Conservation (phyloP, 2,113 vertebrate genomes). For the Hippocampus barbouri region DNA sequence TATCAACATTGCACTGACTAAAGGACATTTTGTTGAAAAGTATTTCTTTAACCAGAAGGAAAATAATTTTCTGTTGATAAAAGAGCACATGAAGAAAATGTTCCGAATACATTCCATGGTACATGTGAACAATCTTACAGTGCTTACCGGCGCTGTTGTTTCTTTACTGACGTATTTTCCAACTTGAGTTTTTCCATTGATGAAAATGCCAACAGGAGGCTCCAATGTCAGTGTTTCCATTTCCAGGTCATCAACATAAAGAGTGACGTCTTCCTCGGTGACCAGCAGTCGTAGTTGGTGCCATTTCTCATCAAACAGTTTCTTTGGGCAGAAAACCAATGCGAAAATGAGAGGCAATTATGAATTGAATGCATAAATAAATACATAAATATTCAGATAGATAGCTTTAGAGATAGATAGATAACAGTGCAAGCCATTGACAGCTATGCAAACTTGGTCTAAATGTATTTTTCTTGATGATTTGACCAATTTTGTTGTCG, state of each 20-base stretch:
- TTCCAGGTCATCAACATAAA: constrained; percentile 88
- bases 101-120: background rate
- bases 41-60: background rate
- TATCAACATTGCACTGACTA: constrained; percentile 12
- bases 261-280: constrained; percentile 85
- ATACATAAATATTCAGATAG: no score
- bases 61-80: background rate
- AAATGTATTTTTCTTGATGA: background rate
- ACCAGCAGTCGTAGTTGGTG: constrained; percentile 92
- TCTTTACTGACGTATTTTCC: constrained; percentile 93
- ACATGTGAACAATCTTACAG: constrained; percentile 12
- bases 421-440: background rate
- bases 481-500: background rate
- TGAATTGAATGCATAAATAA: no score
- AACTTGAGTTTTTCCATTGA: constrained; percentile 91
- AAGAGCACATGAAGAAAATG: background rate
- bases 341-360: constrained; percentile 14
- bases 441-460: background rate
- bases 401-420: no score
- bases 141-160: constrained; percentile 87
- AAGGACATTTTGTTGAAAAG: constrained; percentile 4
- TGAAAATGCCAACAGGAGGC: constrained; percentile 89
- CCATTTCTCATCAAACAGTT: constrained; percentile 91
- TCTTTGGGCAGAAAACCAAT: constrained; percentile 49
- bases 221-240: constrained; percentile 79